Percentiles rank a stretch among this genome's conserved stretches.
Evolutionary conservation across 2,113 vertebrate species (phyloP).

Genomic region (Hipposideros armiger): DNA sequence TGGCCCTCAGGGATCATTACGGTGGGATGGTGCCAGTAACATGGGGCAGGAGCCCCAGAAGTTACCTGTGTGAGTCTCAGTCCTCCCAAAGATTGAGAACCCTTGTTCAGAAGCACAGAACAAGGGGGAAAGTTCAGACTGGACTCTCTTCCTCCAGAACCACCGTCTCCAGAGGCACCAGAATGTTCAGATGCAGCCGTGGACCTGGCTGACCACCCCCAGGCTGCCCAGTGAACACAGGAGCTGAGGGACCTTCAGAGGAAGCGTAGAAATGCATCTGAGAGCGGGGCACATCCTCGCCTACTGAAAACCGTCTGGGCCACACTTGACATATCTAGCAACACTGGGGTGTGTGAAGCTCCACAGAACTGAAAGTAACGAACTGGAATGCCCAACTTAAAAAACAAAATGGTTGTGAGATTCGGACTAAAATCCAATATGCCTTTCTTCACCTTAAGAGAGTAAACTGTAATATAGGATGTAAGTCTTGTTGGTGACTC

Average conservation of each 20-base stretch:
- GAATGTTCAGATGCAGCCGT: background rate
- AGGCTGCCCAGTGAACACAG: background rate
- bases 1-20: too few relatives aligned
- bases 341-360: background rate
- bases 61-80: background rate
- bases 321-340: background rate
- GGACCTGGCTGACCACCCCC: background rate
- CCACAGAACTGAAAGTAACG: background rate
- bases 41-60: accelerated
- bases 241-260: background rate
- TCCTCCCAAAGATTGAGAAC: background rate
- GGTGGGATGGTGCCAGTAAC: too few relatives aligned
- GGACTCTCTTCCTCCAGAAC: background rate
- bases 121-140: background rate
- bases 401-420: background rate
- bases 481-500: background rate
- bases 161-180: background rate
- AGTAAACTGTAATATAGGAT: background rate
- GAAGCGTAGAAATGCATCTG: background rate
- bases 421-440: background rate
- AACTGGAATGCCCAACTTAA: background rate
- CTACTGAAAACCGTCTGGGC: background rate
- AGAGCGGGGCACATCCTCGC: background rate
- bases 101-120: background rate
- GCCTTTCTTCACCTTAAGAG: background rate